These are phyloP conservation scores for Sebastes dallii DNA, from an alignment of 2,797 vertebrate species.

Conservation along the genomic window DNA sequence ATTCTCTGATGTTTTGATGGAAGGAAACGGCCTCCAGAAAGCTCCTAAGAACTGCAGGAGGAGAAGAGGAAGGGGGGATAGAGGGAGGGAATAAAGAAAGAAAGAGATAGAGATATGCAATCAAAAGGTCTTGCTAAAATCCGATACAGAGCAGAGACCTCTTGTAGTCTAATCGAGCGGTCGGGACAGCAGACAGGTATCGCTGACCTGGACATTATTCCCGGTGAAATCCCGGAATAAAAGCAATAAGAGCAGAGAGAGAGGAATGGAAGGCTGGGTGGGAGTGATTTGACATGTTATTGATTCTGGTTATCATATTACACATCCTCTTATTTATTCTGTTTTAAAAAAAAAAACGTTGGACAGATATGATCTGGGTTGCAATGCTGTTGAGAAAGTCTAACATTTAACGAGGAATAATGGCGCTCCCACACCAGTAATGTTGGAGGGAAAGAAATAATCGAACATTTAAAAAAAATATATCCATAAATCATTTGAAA, in stretches of 20 bases:
- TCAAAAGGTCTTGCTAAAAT: conserved; percentile 71
- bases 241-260: conserved; percentile 37
- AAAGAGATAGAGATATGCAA: conserved; percentile 64
- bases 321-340: conserved; percentile 44
- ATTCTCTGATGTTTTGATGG: conserved; percentile 71
- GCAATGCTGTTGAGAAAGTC: background rate
- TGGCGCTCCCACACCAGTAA: background rate
- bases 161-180: conserved; percentile 66
- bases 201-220: conserved; percentile 67
- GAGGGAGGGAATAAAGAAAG: background rate
- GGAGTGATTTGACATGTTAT: conserved; percentile 46
- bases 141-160: conserved; percentile 65
- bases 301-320: conserved; percentile 68
- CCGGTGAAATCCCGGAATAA: conserved; percentile 54
- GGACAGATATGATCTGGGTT: background rate
- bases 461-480: too few species aligned
- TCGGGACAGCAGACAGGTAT: conserved; percentile 56
- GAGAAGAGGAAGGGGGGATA: background rate
- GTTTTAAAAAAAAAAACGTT: background rate
- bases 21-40: conserved; percentile 70
- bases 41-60: conserved; percentile 72
- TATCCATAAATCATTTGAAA: background rate
- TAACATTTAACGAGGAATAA: background rate
- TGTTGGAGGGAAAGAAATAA: background rate
- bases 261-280: conserved; percentile 7